Evolutionary conservation across 2,888 invertebrate species (phyloP).

Genomic region (Tridacna gigas): DNA sequence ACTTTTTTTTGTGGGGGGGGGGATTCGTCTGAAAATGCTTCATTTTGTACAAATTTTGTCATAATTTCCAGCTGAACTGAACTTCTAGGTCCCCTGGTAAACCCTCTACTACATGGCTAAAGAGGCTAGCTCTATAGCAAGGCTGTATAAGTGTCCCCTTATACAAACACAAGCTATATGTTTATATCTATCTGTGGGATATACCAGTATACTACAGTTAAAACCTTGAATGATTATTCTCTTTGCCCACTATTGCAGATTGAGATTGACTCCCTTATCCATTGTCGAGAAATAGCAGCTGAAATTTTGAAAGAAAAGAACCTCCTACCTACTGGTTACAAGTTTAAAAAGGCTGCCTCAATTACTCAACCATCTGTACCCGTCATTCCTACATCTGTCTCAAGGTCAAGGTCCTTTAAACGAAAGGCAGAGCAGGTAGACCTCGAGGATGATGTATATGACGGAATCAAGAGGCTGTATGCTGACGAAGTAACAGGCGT

Average conservation of each 20-base stretch:
- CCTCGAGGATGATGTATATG: conserved; percentile 80
- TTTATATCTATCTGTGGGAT: too few relatives aligned
- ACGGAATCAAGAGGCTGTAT: conserved; percentile 83
- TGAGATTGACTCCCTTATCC: conserved; percentile 77
- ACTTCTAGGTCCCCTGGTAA: too few relatives aligned
- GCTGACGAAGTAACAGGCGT: conserved; percentile 69
- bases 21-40: too few relatives aligned
- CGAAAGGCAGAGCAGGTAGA: conserved; percentile 78
- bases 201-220: too few relatives aligned
- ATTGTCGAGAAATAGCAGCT: conserved; percentile 78
- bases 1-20: too few relatives aligned
- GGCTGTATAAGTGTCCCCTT: too few relatives aligned
- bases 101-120: too few relatives aligned
- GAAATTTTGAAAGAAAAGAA: conserved; percentile 68
- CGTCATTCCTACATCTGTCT: not conserved
- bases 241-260: conserved; percentile 65
- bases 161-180: too few relatives aligned
- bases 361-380: conserved; percentile 31
- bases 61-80: too few relatives aligned
- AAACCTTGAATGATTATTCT: too few relatives aligned
- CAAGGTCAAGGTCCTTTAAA: conserved; percentile 75
- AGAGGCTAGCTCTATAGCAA: too few relatives aligned
- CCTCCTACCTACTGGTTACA: conserved; percentile 66
- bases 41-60: too few relatives aligned
- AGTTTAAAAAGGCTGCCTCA: conserved; percentile 55